phyloP scores from a whole-genome alignment of 2,888 invertebrate species.

The Xanthorhoe designata region DNA sequence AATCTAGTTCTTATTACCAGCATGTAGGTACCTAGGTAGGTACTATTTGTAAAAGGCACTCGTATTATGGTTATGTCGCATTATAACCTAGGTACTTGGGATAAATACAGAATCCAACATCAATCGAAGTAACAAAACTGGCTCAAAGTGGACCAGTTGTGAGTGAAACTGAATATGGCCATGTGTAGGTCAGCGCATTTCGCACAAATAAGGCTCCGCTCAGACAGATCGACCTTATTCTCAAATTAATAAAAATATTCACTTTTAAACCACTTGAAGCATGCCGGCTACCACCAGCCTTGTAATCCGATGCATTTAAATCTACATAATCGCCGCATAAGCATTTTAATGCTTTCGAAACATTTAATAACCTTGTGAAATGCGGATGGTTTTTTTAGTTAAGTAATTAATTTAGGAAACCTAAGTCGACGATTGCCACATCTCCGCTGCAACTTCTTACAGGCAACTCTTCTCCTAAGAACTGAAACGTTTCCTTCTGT shows the following conservation, averaged over 20 bases:
- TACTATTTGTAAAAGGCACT: not conserved
- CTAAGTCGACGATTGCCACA: slow-evolving; percentile 30
- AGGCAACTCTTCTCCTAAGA: slow-evolving; percentile 11
- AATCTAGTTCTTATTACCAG: not conserved
- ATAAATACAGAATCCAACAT: slow-evolving; percentile 4
- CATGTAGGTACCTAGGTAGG: not conserved
- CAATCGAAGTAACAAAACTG: slow-evolving; percentile 30
- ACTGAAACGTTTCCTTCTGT: not conserved
- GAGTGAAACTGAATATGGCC: slow-evolving; percentile 52
- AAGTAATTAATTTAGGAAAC: slow-evolving; percentile 33
- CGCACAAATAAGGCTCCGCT: slow-evolving; percentile 42
- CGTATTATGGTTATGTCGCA: not conserved
- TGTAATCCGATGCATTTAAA: slow-evolving; percentile 37
- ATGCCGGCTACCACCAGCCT: slow-evolving; percentile 31
- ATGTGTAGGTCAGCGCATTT: slow-evolving; percentile 58
- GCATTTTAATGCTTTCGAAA: slow-evolving; percentile 41
- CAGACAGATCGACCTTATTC: slow-evolving; percentile 49
- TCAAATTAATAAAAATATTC: slow-evolving; percentile 33
- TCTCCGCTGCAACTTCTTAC: slow-evolving; percentile 20
- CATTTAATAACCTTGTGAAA: slow-evolving; percentile 36
- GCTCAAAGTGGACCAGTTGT: slow-evolving; percentile 39
- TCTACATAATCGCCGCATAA: slow-evolving; percentile 31
- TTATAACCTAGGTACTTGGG: not conserved
- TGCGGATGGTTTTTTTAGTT: slow-evolving; percentile 32
- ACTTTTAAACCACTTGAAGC: not conserved